Base-by-base conservation (phyloP, 1,140 invertebrate species). In the Odontomachus brunneus region DNA sequence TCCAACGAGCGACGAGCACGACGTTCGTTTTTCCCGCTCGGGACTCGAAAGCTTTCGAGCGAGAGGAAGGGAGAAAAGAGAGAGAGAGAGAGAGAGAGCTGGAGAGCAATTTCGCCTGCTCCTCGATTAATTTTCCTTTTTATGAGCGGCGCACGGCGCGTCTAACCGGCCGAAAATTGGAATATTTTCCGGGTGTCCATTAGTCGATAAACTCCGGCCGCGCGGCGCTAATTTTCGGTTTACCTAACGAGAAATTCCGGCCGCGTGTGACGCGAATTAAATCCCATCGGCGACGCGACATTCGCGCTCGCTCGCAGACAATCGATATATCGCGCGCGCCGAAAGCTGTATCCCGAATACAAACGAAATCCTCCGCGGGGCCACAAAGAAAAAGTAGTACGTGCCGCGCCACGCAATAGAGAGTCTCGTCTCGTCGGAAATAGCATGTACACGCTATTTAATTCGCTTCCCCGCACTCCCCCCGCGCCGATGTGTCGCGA, bases 241-340 rank as follows among this genome's bases (percentile, higher is more conserved):
- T 59, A 65, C 75, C 65, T 48, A 80, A 71, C 65, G 53, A 65
- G 33, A 71, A 80, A 71, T 80, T 80, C 65, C 65, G 29, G 75
- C 65, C 57, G 75, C 75, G 75, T 80, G 65, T 59, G 75, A 80
- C 75, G 19, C 75, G 75, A 80, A 80, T 80, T 80, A 57, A 80
- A 80, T 80, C 69, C 65, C 69, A 65, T 51, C 69, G 75, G n/a
- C 71, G 38, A 44, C 51, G 65, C 38, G 65, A 80, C 71, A 71
- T 80, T 69, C 48, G 65, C 48, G 65, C 59, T 80, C 63, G 51
- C 60, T 80, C 17, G 57, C 65, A 24, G 69, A 44, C 65, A 65
- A 44, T 80, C 75, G 38, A 80, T 80, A 55, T 78, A n/a, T n/a
- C n/a, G n/a, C n/a, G n/a, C 29, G 11, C 33, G n/a, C 11, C 51